Evolutionary conservation across 2,113 vertebrate species (phyloP).

Genomic region (Delphinus delphis): DNA sequence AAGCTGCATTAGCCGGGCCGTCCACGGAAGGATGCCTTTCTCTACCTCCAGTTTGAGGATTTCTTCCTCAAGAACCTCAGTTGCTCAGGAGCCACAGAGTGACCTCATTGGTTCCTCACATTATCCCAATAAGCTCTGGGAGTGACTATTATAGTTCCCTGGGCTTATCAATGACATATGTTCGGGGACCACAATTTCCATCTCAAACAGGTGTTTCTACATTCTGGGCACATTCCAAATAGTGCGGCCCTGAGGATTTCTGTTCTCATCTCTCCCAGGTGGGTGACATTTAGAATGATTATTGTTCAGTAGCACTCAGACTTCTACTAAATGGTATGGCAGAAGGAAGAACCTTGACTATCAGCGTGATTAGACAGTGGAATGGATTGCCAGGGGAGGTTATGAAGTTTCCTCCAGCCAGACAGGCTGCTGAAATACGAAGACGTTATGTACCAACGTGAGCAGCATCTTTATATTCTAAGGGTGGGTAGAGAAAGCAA

Average conservation of each 20-base stretch:
- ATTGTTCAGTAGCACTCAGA: conserved; percentile 40
- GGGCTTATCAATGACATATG: background rate
- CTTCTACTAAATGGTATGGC: conserved; percentile 61
- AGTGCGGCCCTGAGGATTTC: background rate
- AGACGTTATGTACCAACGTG: conserved; percentile 50
- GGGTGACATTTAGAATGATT: conserved; percentile 72
- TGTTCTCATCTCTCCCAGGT: conserved; percentile 52
- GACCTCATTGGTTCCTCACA: background rate
- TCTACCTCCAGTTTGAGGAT: background rate
- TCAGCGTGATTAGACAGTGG: conserved; percentile 63
- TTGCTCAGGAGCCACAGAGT: background rate
- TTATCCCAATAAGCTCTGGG: background rate
- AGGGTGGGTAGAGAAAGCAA: conserved; percentile 45
- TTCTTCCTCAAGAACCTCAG: conserved; percentile 13
- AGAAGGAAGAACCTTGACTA: conserved; percentile 70
- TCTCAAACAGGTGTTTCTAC: conserved; percentile 36
- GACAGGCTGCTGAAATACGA: conserved; percentile 70
- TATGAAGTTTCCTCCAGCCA: conserved; percentile 54
- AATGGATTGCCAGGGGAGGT: conserved; percentile 63
- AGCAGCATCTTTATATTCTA: conserved; percentile 53
- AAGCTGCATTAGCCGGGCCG: background rate
- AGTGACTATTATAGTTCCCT: background rate
- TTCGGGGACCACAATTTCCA: background rate
- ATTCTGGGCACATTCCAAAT: conserved; percentile 55
- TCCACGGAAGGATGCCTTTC: background rate